These are phyloP conservation scores for Cephalotes varians DNA, from an alignment of 2,888 invertebrate genomes.

Conservation along the genomic window DNA sequence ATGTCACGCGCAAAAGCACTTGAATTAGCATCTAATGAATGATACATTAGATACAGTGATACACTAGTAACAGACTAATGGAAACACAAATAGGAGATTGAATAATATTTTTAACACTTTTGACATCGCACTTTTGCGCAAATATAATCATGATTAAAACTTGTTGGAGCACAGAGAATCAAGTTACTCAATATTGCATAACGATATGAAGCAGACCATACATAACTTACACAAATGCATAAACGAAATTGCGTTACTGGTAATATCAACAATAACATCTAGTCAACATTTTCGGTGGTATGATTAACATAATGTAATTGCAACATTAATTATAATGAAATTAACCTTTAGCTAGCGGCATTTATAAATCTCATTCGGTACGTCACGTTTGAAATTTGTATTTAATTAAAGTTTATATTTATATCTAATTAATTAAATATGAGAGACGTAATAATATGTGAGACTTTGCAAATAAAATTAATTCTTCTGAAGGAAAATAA, in stretches of 20 bases:
- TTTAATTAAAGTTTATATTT: conserved; percentile 33
- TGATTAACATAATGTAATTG: conserved; percentile 21
- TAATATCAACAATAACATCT: conserved; percentile 27
- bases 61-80: background rate
- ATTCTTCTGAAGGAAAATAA: background rate
- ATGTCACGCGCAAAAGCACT: background rate
- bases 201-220: conserved; percentile 9
- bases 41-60: background rate
- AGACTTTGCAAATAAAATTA: conserved; percentile 5
- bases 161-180: conserved; percentile 9
- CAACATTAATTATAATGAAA: conserved; percentile 27
- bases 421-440: conserved; percentile 27
- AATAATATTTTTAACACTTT: background rate
- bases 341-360: conserved; percentile 13
- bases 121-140: background rate
- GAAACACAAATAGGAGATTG: conserved; percentile 5
- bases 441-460: background rate
- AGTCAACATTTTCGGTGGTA: background rate
- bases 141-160: conserved; percentile 28
- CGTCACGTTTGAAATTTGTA: background rate
- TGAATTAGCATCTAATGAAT: conserved; percentile 9
- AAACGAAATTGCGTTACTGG: conserved; percentile 12
- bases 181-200: conserved; percentile 25
- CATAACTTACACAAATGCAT: conserved; percentile 1
- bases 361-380: background rate